These are phyloP conservation scores for Anabas testudineus DNA, from an alignment of 2,797 vertebrate species.

Conservation along the genomic window DNA sequence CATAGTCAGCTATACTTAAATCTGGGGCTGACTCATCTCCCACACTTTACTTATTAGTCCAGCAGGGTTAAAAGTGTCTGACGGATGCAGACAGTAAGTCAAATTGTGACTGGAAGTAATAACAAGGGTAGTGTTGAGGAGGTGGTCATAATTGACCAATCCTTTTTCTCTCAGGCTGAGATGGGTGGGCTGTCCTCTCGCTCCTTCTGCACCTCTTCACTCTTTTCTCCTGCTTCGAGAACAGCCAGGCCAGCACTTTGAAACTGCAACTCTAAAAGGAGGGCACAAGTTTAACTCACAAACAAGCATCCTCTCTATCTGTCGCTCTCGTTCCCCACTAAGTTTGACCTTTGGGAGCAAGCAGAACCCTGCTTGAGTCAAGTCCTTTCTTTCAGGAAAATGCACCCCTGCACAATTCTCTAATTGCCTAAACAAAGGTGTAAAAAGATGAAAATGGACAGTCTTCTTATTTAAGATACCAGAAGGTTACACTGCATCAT, in stretches of 20 bases:
- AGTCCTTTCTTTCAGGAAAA: conserved; percentile 56
- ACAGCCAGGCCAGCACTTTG: conserved; percentile 69
- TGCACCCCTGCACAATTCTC: conserved; percentile 61
- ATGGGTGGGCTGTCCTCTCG: conserved; percentile 40
- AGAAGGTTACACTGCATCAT: neutral
- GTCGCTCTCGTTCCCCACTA: conserved; percentile 20
- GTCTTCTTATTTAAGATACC: neutral
- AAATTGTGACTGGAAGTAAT: conserved; percentile 37
- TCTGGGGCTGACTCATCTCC: conserved; percentile 48
- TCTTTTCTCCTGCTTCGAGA: conserved; percentile 33
- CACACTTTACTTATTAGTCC: conserved; percentile 60
- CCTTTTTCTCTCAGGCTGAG: conserved; percentile 31
- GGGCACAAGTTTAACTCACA: conserved; percentile 56
- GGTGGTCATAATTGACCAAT: conserved; percentile 54
- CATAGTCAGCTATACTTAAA: conserved; percentile 45
- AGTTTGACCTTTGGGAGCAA: conserved; percentile 64
- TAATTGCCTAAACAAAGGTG: conserved; percentile 64
- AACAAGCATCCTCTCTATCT: conserved; percentile 40
- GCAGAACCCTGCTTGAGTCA: conserved; percentile 49
- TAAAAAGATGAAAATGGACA: conserved; percentile 30
- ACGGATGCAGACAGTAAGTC: conserved; percentile 43
- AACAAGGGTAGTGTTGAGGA: conserved; percentile 40
- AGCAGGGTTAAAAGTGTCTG: conserved; percentile 59
- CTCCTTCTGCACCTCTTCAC: conserved; percentile 36
- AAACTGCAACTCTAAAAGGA: conserved; percentile 46